These are phyloP conservation scores for Leucopsar rothschildi DNA, from an alignment of 2,113 vertebrate genomes.

Conservation along the genomic window DNA sequence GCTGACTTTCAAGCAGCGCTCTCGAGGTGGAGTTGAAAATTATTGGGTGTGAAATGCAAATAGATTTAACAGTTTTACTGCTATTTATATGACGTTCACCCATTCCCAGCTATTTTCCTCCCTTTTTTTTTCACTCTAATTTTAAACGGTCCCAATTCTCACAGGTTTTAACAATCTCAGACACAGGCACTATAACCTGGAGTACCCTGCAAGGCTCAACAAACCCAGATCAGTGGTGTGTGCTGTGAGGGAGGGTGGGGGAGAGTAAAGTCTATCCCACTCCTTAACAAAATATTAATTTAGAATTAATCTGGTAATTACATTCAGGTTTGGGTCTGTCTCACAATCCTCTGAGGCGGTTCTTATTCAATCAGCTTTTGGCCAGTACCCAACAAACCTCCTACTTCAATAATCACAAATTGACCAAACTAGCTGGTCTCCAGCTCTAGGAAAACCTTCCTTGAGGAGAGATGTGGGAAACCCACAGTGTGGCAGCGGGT, in stretches of 20 bases:
- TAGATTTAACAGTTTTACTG: constrained; percentile 68
- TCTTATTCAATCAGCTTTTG: constrained; percentile 22
- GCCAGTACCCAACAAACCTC: not conserved
- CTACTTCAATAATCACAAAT: not conserved
- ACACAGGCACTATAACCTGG: not conserved
- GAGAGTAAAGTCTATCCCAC: constrained; percentile 8
- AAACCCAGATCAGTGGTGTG: not conserved
- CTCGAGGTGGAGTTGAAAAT: constrained; percentile 63
- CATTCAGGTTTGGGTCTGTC: not conserved
- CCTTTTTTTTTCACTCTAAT: not conserved
- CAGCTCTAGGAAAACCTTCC: not conserved
- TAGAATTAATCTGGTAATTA: constrained; percentile 57
- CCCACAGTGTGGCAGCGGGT: fast-evolving
- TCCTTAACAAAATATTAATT: constrained; percentile 49
- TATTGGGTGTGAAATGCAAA: constrained; percentile 74
- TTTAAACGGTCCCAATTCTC: not conserved
- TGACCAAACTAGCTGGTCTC: not conserved
- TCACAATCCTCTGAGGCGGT: not conserved
- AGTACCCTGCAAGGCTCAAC: not conserved
- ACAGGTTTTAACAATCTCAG: constrained; percentile 32
- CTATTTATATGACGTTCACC: constrained; percentile 57
- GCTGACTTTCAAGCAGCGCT: constrained; percentile 65
- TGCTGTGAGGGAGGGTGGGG: not conserved
- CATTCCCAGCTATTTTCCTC: constrained; percentile 13
- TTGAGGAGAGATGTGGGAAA: not conserved